Percentiles rank a stretch among this genome's conserved stretches.
Conservation (phyloP, 2,113 vertebrate species). For the Catharus minimus region DNA sequence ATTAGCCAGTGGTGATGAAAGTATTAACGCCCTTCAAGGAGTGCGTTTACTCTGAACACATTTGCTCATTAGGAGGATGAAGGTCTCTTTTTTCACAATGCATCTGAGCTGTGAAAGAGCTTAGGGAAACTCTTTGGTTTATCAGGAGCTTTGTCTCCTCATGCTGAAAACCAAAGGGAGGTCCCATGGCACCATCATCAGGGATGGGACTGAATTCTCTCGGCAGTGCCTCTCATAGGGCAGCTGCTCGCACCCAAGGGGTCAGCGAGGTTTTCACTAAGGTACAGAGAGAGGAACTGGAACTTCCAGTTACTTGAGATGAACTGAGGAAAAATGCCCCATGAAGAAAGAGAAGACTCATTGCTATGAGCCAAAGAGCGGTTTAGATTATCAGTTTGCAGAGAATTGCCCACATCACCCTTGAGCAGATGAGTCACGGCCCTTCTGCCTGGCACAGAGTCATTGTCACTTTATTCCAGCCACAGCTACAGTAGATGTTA, state of each 20-base stretch:
- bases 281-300: not conserved
- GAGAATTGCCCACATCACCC: not conserved
- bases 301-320: not conserved
- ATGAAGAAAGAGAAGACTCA: not conserved
- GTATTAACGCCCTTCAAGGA: conserved; percentile 36
- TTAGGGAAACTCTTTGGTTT: not conserved
- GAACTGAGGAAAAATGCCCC: not conserved
- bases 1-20: conserved; percentile 65
- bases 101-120: conserved; percentile 7
- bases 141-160: not conserved
- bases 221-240: not conserved
- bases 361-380: not conserved
- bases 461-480: not conserved
- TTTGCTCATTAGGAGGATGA: conserved; percentile 44
- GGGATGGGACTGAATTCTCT: not conserved
- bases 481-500: not conserved
- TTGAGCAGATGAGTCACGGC: not conserved
- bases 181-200: not conserved
- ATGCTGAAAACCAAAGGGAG: not conserved
- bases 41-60: not conserved
- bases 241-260: not conserved
- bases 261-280: not conserved
- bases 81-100: conserved; percentile 10
- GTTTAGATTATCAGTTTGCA: not conserved
- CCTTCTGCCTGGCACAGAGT: not conserved